phyloP scores from a whole-genome alignment of 2,888 invertebrate species.

The Tiliacea aurago region DNA sequence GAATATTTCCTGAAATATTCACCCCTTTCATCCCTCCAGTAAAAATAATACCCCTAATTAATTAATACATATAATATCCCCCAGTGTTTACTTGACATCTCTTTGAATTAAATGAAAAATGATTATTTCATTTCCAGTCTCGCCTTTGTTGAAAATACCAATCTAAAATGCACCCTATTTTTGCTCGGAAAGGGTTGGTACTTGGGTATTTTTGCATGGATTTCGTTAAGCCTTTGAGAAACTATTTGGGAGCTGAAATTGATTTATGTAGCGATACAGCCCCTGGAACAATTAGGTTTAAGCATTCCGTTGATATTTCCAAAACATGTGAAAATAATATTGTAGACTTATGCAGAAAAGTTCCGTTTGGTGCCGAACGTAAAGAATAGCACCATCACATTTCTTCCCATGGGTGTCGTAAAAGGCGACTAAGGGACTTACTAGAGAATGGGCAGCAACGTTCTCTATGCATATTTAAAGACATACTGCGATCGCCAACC shows the following conservation, averaged over 20 bases:
- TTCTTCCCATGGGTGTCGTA: too few species aligned
- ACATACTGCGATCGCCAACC: too few species aligned
- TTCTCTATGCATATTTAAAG: too few species aligned
- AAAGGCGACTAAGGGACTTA: too few species aligned
- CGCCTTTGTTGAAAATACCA: conserved; percentile 48
- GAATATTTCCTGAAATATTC: conserved; percentile 38
- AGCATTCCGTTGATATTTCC: conserved; percentile 49
- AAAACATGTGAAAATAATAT: conserved; percentile 40
- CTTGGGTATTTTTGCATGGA: background rate
- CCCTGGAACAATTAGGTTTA: conserved; percentile 63
- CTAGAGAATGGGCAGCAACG: too few species aligned
- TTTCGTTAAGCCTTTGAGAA: conserved; percentile 46
- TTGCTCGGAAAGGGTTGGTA: accelerated
- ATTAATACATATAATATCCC: conserved; percentile 63
- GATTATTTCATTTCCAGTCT: conserved; percentile 72
- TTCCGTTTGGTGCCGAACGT: too few species aligned
- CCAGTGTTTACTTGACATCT: conserved; percentile 69
- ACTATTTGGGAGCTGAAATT: conserved; percentile 66
- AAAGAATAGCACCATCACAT: too few species aligned
- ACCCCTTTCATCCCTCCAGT: conserved; percentile 46
- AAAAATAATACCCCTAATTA: conserved; percentile 60
- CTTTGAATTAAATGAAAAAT: conserved; percentile 80
- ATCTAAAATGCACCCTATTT: conserved; percentile 32
- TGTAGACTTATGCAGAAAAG: background rate
- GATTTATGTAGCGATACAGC: conserved; percentile 65